Conservation (phyloP, 1,140 invertebrate genomes). For the Listronotus bonariensis region DNA sequence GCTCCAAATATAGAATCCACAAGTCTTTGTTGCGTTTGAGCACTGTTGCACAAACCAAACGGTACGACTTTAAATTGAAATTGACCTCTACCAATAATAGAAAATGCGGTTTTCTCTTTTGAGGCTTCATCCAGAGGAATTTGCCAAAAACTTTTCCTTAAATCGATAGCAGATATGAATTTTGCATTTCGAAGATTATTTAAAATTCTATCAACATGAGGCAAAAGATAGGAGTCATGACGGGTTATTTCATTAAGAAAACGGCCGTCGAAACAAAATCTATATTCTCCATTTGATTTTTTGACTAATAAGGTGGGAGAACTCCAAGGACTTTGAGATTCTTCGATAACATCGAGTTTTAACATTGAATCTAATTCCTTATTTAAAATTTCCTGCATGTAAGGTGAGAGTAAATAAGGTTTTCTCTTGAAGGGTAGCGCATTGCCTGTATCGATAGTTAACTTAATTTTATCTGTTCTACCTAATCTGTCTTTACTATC, state of each 20-base stretch:
- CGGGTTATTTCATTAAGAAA: slow-evolving; percentile 53
- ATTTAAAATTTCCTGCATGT: slow-evolving; percentile 5
- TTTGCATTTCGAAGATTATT: slow-evolving; percentile 44
- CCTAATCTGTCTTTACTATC: slow-evolving; percentile 4
- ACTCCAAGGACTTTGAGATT: slow-evolving; percentile 22
- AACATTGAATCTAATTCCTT: neutral
- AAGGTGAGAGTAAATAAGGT: slow-evolving; percentile 15
- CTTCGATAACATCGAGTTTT: too few species aligned
- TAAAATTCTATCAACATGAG: slow-evolving; percentile 45
- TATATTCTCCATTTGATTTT: slow-evolving; percentile 33
- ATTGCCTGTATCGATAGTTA: slow-evolving; percentile 19
- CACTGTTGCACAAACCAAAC: slow-evolving; percentile 52
- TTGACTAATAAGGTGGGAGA: slow-evolving; percentile 37
- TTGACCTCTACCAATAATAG: slow-evolving; percentile 48
- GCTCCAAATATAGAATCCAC: slow-evolving; percentile 52
- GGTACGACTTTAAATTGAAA: slow-evolving; percentile 47
- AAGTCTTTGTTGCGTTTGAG: slow-evolving; percentile 53
- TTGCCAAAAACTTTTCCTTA: slow-evolving; percentile 52
- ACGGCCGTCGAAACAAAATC: slow-evolving; percentile 53
- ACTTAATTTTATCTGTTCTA: slow-evolving; percentile 3
- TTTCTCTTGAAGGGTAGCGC: slow-evolving; percentile 6
- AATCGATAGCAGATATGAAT: slow-evolving; percentile 50
- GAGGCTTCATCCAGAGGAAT: slow-evolving; percentile 43
- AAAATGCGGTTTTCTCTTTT: slow-evolving; percentile 54
- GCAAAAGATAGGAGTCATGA: slow-evolving; percentile 47